Evolutionary conservation across 2,888 invertebrate genomes (phyloP).

Genomic region (Pseudococcus longispinus): DNA sequence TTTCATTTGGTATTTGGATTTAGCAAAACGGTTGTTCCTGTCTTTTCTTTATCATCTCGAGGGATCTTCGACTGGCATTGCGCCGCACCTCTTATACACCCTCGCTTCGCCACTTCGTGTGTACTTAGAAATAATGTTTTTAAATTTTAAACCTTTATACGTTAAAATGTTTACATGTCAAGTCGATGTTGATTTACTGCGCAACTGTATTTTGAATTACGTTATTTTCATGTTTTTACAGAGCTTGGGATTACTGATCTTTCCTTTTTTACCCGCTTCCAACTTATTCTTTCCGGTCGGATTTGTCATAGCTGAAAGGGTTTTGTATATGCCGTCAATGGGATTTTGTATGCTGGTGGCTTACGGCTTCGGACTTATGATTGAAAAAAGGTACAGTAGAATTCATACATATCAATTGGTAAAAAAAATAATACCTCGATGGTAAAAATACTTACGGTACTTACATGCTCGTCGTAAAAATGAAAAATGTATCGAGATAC

Average conservation of each 20-base stretch:
- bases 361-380: conserved; percentile 79
- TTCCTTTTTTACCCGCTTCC: conserved; percentile 94
- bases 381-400: conserved; percentile 67
- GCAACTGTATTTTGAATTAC: conserved; percentile 25
- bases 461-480: background rate
- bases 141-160: conserved; percentile 27
- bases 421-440: background rate
- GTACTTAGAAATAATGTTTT: conserved; percentile 28
- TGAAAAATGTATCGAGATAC: background rate
- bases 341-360: conserved; percentile 93
- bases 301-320: conserved; percentile 94
- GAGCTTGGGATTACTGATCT: conserved; percentile 84
- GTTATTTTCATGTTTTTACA: conserved; percentile 64
- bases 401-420: background rate
- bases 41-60: conserved; percentile 26
- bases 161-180: conserved; percentile 34
- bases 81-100: background rate
- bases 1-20: conserved; percentile 42
- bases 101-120: background rate
- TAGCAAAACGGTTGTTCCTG: background rate
- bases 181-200: conserved; percentile 21
- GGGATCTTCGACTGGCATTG: background rate
- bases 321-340: conserved; percentile 97
- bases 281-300: conserved; percentile 98
- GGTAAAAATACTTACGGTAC: background rate